Conservation (phyloP, 2,113 vertebrate genomes). For the Chaenocephalus aceratus region DNA sequence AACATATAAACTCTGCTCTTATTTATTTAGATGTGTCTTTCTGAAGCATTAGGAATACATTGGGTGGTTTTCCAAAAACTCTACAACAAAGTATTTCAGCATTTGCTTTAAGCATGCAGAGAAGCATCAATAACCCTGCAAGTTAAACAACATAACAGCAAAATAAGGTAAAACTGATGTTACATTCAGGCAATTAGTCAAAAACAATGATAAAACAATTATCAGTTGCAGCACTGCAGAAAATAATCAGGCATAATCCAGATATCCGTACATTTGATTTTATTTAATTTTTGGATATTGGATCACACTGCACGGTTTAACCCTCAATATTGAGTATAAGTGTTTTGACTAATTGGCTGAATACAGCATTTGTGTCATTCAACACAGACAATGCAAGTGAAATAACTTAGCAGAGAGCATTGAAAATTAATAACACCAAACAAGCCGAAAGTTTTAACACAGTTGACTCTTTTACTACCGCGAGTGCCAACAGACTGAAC, state of each 20-base stretch:
- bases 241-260: no score
- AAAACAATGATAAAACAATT: no score
- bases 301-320: neutral
- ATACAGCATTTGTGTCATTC: neutral
- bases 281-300: neutral
- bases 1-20: no score
- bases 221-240: neutral
- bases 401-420: neutral
- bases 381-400: neutral
- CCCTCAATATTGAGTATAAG: neutral
- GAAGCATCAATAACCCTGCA: neutral
- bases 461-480: no score
- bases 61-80: neutral
- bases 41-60: neutral
- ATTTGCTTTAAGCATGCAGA: neutral
- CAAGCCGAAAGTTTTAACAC: no score
- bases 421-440: no score
- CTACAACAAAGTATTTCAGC: neutral
- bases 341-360: no score
- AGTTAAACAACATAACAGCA: neutral
- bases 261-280: neutral
- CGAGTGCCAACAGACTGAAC: slow-evolving; percentile 24
- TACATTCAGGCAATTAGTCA: no score
- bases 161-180: neutral
- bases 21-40: neutral